A percentile compares a stretch with the other conserved stretches of the same genome.
Evolutionary conservation across 2,797 vertebrate species (phyloP).

Genomic region (Gambelia wislizenii): DNA sequence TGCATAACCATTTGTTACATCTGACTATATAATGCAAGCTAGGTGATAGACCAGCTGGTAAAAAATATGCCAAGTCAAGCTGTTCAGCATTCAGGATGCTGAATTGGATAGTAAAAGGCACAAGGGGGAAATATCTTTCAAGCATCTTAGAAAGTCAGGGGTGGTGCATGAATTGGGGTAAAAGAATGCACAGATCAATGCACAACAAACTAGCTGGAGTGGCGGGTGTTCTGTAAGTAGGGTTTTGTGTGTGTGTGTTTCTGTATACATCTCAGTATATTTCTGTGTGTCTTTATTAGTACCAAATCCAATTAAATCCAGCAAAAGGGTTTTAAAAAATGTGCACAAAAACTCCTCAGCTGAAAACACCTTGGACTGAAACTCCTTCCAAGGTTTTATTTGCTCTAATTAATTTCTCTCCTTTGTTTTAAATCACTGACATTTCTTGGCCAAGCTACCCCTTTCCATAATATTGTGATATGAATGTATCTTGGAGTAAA

Average conservation of each 20-base stretch:
- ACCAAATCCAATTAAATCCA: neutral
- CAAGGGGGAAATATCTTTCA: constrained; percentile 76
- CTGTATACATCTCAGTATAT: neutral
- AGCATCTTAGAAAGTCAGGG: constrained; percentile 79
- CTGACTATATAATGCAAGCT: constrained; percentile 83
- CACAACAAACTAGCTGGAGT: constrained; percentile 22
- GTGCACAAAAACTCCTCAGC: constrained; percentile 47
- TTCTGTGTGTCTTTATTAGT: neutral
- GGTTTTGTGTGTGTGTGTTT: neutral
- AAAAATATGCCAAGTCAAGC: constrained; percentile 87
- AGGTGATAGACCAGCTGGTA: constrained; percentile 88
- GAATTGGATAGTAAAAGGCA: constrained; percentile 84
- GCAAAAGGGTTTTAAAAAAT: neutral
- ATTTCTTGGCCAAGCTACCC: constrained; percentile 27
- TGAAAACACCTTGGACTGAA: constrained; percentile 52
- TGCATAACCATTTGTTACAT: constrained; percentile 87
- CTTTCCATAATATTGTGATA: constrained; percentile 35
- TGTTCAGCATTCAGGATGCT: constrained; percentile 80
- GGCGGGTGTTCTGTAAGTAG: neutral
- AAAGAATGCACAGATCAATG: constrained; percentile 64
- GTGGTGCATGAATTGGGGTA: constrained; percentile 30
- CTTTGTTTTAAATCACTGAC: constrained; percentile 51
- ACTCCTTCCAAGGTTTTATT: constrained; percentile 48
- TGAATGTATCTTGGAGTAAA: constrained; percentile 58
- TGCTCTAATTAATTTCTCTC: constrained; percentile 61